Evolutionary conservation across 2,113 vertebrate genomes (phyloP).

Genomic region (Myotis davidii): DNA sequence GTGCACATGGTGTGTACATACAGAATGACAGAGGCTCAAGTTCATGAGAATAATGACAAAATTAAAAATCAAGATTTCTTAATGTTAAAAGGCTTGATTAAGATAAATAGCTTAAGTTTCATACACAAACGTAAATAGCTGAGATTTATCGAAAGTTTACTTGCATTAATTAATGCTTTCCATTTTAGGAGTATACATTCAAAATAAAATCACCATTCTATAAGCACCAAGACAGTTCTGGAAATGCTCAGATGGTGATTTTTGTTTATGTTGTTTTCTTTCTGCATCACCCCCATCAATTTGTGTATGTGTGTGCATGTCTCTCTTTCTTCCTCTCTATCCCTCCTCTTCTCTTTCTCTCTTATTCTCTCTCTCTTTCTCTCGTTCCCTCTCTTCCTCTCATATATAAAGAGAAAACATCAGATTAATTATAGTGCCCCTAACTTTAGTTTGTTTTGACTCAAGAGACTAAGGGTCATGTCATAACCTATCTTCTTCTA

Average conservation of each 20-base stretch:
- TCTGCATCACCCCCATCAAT: not conserved
- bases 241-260: not conserved
- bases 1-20: not conserved
- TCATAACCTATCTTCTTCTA: not conserved
- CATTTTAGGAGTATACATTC: not conserved
- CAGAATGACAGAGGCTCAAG: not conserved
- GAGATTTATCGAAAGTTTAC: not conserved
- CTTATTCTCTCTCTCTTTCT: not conserved
- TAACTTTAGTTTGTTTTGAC: not conserved
- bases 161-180: constrained; percentile 42
- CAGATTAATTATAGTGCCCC: not conserved
- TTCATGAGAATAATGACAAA: constrained; percentile 28
- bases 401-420: not conserved
- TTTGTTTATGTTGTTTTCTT: not conserved
- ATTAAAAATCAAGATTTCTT: constrained; percentile 1
- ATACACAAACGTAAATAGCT: constrained; percentile 2
- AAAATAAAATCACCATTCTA: constrained; percentile 22
- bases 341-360: no score
- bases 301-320: not conserved
- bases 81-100: not conserved
- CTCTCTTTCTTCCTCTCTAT: not conserved
- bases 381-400: not conserved
- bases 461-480: not conserved
- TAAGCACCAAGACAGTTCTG: not conserved
- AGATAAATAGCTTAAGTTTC: constrained; percentile 26